Evolutionary conservation across 2,888 invertebrate species (phyloP).

Genomic region (Anodontia alba): DNA sequence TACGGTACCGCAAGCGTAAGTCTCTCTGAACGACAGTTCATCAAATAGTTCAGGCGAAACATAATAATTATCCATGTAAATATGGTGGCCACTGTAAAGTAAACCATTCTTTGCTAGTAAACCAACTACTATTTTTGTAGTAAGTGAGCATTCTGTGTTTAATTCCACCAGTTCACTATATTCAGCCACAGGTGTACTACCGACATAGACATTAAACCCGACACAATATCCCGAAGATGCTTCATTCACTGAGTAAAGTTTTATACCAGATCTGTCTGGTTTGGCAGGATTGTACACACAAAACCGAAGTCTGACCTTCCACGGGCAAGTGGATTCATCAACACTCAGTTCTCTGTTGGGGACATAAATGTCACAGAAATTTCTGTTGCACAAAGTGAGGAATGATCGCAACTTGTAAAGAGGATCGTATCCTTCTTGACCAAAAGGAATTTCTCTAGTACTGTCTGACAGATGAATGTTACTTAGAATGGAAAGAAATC

Average conservation of each 20-base stretch:
- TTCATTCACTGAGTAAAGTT: conserved; percentile 19
- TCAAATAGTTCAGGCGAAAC: conserved; percentile 39
- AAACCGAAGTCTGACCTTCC: conserved; percentile 6
- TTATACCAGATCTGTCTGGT: background rate
- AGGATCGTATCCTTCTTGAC: conserved; percentile 3
- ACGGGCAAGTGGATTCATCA: conserved; percentile 26
- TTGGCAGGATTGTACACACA: conserved; percentile 8
- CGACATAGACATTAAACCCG: conserved; percentile 23
- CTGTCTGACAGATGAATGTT: too few relatives aligned
- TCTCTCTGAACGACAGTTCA: conserved; percentile 24
- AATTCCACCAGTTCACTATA: too few relatives aligned
- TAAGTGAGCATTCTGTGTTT: too few relatives aligned
- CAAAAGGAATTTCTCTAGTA: too few relatives aligned
- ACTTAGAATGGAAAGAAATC: too few relatives aligned
- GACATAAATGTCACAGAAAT: background rate
- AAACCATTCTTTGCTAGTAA: conserved; percentile 2
- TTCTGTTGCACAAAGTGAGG: background rate
- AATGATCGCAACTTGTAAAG: conserved; percentile 5
- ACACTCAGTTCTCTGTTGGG: background rate
- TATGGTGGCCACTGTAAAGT: conserved; percentile 18
- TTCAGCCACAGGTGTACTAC: background rate
- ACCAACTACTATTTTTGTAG: background rate
- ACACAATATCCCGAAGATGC: conserved; percentile 20
- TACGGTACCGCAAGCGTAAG: conserved; percentile 48
- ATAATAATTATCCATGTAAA: conserved; percentile 47